Evolutionary conservation across 2,797 vertebrate genomes (phyloP).

Genomic region (Tamandua tetradactyla): DNA sequence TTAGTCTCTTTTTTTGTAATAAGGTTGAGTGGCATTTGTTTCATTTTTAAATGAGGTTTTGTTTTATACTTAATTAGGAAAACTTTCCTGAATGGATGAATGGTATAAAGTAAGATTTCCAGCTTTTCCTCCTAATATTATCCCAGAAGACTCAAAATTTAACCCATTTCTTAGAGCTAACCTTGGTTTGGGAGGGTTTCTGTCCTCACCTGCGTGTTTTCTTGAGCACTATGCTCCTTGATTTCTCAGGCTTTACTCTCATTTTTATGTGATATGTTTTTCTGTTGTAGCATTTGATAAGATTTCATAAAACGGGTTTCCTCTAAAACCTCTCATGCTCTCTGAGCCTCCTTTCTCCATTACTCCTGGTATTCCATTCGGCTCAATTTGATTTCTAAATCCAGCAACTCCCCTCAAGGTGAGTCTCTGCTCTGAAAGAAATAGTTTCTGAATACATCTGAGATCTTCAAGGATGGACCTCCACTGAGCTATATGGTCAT

Average conservation of each 20-base stretch:
- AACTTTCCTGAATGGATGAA: not conserved
- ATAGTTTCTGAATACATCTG: not conserved
- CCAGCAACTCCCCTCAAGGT: not conserved
- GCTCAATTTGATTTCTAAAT: not conserved
- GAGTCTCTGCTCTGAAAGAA: not conserved
- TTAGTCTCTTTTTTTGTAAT: not conserved
- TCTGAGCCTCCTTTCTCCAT: not conserved
- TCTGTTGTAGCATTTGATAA: not conserved
- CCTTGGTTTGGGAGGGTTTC: not conserved
- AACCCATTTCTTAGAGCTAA: not conserved
- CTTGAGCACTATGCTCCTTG: not conserved
- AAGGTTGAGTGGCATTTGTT: too few species aligned
- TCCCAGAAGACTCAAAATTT: too few species aligned
- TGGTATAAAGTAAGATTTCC: not conserved
- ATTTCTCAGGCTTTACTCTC: not conserved
- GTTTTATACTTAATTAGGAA: not conserved
- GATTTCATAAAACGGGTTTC: not conserved
- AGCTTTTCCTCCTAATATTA: not conserved
- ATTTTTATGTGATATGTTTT: too few species aligned
- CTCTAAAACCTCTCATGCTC: not conserved
- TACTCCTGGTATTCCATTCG: not conserved
- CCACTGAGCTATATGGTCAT: rapidly evolving
- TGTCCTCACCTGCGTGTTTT: rapidly evolving
- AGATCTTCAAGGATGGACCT: not conserved
- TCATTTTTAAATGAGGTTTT: not conserved